Percentiles rank a stretch among this genome's conserved stretches.
phyloP scores from a whole-genome alignment of 2,113 vertebrate species.

The Odobenus rosmarus region DNA sequence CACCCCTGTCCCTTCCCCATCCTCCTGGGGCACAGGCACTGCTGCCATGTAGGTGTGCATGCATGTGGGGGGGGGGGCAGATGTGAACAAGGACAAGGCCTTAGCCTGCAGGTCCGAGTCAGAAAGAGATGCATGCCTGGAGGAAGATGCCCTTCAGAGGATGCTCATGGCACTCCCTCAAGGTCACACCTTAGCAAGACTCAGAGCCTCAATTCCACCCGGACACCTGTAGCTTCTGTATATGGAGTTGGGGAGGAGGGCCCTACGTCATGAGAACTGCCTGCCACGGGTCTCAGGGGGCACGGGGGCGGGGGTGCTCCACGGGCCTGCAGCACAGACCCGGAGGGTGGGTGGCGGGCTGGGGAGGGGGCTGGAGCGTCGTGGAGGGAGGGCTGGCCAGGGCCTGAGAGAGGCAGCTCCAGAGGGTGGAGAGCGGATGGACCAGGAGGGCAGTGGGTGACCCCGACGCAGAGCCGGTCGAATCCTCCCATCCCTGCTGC shows the following conservation, averaged over 20 bases:
- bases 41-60: not conserved
- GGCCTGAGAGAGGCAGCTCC: not conserved
- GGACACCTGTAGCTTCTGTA: not conserved
- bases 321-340: no score
- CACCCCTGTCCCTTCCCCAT: not conserved
- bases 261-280: no score
- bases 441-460: accelerated
- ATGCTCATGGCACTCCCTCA: not conserved
- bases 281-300: not conserved
- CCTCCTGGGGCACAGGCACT: not conserved
- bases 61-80: not conserved
- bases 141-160: not conserved
- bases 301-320: not conserved
- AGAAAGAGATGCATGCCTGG: not conserved
- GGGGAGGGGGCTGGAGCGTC: not conserved
- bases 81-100: not conserved
- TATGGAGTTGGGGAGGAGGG: accelerated
- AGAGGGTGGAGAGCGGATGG: not conserved
- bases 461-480: accelerated
- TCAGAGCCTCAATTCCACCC: not conserved
- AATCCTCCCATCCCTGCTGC: not conserved
- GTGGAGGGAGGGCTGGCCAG: not conserved
- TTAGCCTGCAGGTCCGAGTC: not conserved
- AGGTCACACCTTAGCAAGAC: not conserved
- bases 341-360: not conserved